Evolutionary conservation across 2,113 vertebrate species (phyloP).

Genomic region (Sturnira hondurensis): DNA sequence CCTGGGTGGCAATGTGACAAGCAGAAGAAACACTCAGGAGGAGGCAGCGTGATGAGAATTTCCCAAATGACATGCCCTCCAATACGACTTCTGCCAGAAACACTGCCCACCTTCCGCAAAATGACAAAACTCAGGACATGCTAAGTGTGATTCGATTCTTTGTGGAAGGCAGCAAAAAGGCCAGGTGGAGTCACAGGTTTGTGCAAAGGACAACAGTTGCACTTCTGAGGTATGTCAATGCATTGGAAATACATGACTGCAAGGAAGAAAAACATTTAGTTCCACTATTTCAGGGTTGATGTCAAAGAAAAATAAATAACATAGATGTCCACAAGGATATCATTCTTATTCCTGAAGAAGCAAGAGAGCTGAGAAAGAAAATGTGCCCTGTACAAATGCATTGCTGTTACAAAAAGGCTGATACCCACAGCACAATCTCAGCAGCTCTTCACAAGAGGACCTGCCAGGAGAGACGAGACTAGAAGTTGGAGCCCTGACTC

Average conservation of each 20-base stretch:
- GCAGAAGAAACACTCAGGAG: neutral
- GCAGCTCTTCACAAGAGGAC: neutral
- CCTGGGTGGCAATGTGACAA: neutral
- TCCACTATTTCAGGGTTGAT: neutral
- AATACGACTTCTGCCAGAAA: neutral
- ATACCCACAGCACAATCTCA: fast-evolving
- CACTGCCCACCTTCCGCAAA: neutral
- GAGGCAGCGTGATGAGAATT: neutral
- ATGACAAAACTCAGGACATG: neutral
- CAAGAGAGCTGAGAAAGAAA: neutral
- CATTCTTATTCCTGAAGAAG: neutral
- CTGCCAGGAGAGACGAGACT: fast-evolving
- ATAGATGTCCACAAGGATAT: neutral
- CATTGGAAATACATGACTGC: neutral
- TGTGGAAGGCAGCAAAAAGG: neutral
- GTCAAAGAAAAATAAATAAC: neutral
- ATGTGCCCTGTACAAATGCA: fast-evolving
- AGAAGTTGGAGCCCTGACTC: fast-evolving
- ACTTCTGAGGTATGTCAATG: neutral
- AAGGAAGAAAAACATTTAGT: neutral
- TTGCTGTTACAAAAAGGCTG: no score
- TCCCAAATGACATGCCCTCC: neutral
- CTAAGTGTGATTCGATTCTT: neutral
- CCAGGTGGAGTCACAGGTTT: neutral
- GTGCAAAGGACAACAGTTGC: neutral